Evolutionary conservation across 2,113 vertebrate species (phyloP).

Genomic region (Syngnathoides biaculeatus): DNA sequence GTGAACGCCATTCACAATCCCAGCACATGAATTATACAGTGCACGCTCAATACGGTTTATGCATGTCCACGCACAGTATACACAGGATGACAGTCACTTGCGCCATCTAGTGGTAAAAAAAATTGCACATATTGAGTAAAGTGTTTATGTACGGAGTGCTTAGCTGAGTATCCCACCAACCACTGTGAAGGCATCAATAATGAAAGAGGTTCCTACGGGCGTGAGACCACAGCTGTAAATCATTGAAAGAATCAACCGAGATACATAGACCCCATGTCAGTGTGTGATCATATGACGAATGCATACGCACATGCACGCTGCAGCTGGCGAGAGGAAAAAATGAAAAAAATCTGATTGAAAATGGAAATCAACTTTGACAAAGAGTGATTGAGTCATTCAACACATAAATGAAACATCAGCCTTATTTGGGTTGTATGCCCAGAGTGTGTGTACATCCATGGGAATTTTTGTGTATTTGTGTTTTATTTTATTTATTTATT

Average conservation of each 20-base stretch:
- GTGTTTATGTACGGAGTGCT: conserved; percentile 12
- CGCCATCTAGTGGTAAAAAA: conserved; percentile 15
- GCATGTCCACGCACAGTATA: conserved; percentile 8
- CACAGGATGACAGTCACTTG: conserved; percentile 2
- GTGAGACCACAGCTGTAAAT: conserved; percentile 15
- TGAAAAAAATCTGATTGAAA: conserved; percentile 6
- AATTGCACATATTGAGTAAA: not conserved
- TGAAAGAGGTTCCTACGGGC: conserved; percentile 6
- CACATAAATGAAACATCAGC: conserved; percentile 40
- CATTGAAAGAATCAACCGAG: conserved; percentile 22
- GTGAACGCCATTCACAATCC: conserved; percentile 50
- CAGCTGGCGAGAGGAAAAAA: not conserved
- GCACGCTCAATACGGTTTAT: conserved; percentile 16
- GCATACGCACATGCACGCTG: not conserved
- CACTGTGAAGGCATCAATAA: conserved; percentile 4
- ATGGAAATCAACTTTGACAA: conserved; percentile 30
- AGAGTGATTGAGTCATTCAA: conserved; percentile 20
- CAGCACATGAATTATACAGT: conserved; percentile 51
- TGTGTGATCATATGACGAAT: conserved; percentile 3
- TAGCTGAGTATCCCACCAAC: conserved; percentile 14
- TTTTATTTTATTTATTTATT: too few relatives aligned
- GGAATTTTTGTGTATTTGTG: conserved; percentile 12
- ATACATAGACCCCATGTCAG: conserved; percentile 8
- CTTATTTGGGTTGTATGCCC: conserved; percentile 10
- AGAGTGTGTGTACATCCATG: not conserved